A percentile compares a stretch with the other conserved stretches of the same genome.
Conservation (phyloP, 2,113 vertebrate genomes). For the Sorex fumeus region DNA sequence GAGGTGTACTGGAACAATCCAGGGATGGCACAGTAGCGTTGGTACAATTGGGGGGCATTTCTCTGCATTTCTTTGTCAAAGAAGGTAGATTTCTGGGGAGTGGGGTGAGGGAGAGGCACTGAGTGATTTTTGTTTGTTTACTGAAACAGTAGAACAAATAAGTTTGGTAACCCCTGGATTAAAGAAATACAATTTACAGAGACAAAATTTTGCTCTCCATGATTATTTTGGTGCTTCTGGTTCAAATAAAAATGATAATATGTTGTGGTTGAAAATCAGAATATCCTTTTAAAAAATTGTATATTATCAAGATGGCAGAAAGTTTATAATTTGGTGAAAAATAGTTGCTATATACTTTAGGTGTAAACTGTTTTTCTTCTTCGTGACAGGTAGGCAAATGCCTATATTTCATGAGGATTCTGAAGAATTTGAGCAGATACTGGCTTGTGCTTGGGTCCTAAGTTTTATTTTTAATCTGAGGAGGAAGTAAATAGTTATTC, state of each 20-base stretch:
- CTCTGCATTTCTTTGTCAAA: no score
- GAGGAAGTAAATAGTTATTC: constrained; percentile 48
- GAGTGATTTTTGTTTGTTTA: neutral
- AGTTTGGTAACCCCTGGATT: neutral
- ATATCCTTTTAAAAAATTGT: neutral
- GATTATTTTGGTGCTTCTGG: constrained; percentile 51
- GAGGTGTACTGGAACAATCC: no score
- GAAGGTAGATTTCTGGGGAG: no score
- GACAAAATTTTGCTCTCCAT: constrained; percentile 31
- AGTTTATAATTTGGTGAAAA: constrained; percentile 2
- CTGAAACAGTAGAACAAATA: neutral
- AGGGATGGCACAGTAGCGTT: no score
- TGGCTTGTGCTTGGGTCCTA: constrained; percentile 19
- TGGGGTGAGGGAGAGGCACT: no score
- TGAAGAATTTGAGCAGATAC: constrained; percentile 9
- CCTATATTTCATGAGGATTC: neutral
- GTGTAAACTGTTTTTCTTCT: neutral
- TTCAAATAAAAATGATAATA: neutral
- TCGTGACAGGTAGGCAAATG: neutral
- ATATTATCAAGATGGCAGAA: neutral
- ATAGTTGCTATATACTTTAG: neutral
- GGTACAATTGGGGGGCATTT: no score
- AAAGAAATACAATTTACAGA: constrained; percentile 47
- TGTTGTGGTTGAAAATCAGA: constrained; percentile 52
- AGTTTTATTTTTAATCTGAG: constrained; percentile 40